phyloP scores from a whole-genome alignment of 2,888 invertebrate species.

The Nephrotoma appendiculata region DNA sequence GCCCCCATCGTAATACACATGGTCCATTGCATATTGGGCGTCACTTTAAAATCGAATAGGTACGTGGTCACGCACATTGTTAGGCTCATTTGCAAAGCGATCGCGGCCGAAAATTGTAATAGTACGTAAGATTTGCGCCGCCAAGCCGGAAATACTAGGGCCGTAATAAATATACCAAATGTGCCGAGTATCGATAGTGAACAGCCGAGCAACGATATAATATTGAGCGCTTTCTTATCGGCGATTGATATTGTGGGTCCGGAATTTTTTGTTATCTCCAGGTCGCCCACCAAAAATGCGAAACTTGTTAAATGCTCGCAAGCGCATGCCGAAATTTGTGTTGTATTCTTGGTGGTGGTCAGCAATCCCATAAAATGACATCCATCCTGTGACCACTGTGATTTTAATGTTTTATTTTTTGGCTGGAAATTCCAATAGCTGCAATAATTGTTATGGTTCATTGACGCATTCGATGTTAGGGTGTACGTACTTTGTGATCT shows the following conservation, averaged over 20 bases:
- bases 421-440: conserved; percentile 44
- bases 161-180: conserved; percentile 42
- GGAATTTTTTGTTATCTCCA: conserved; percentile 20
- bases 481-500: conserved; percentile 10
- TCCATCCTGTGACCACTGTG: conserved; percentile 40
- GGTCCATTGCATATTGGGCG: conserved; percentile 21
- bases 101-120: conserved; percentile 45
- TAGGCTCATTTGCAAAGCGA: conserved; percentile 41
- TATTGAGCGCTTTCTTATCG: conserved; percentile 36
- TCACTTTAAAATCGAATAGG: conserved; percentile 20
- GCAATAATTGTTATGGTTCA: conserved; percentile 28
- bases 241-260: conserved; percentile 19
- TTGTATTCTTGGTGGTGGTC: conserved; percentile 19
- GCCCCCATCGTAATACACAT: conserved; percentile 45
- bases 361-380: conserved; percentile 28
- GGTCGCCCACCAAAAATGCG: conserved; percentile 35
- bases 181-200: conserved; percentile 42
- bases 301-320: conserved; percentile 47
- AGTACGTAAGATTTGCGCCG: conserved; percentile 46
- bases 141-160: conserved; percentile 41
- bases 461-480: conserved; percentile 16
- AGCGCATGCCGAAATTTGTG: conserved; percentile 32
- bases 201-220: conserved; percentile 43
- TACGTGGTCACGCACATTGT: conserved; percentile 26
- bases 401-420: conserved; percentile 8